Evolutionary conservation across 1,140 invertebrate genomes (phyloP).

Genomic region (Lepidotrigona ventralis): DNA sequence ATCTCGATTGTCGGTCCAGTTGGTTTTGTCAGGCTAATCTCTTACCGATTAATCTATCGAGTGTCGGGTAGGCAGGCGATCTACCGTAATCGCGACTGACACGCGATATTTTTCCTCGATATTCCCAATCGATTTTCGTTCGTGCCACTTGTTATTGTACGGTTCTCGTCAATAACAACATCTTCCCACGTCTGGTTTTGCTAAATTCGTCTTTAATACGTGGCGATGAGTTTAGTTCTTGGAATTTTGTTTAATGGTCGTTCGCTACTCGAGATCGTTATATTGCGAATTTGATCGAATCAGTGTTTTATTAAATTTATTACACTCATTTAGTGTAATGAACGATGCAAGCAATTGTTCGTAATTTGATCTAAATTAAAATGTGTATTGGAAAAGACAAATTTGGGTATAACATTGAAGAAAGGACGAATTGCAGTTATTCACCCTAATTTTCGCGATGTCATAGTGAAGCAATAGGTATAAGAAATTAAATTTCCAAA

Average conservation of each 20-base stretch:
- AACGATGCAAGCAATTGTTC: too few relatives aligned
- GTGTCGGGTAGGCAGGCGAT: conserved; percentile 15
- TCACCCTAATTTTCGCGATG: too few relatives aligned
- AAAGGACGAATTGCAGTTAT: too few relatives aligned
- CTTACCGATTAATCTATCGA: conserved; percentile 58
- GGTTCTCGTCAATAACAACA: conserved; percentile 2
- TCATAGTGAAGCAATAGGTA: too few relatives aligned
- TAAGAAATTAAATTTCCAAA: too few relatives aligned
- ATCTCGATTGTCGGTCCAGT: conserved; percentile 51
- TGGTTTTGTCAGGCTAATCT: conserved; percentile 50
- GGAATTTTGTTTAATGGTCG: not conserved
- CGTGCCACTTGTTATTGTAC: conserved; percentile 27
- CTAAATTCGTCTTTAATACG: not conserved
- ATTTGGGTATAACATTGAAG: too few relatives aligned
- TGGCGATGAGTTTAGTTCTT: not conserved
- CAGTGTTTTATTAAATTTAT: too few relatives aligned
- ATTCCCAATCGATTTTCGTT: conserved; percentile 38
- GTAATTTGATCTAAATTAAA: too few relatives aligned
- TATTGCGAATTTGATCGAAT: too few relatives aligned
- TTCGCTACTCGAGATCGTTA: not conserved
- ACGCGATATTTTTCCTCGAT: conserved; percentile 36
- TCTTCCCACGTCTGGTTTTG: not conserved
- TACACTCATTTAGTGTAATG: too few relatives aligned
- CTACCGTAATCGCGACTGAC: conserved; percentile 32
- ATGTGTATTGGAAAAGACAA: too few relatives aligned